These are phyloP conservation scores for Charadrius vociferus DNA, from an alignment of 2,113 vertebrate species.

Conservation along the genomic window DNA sequence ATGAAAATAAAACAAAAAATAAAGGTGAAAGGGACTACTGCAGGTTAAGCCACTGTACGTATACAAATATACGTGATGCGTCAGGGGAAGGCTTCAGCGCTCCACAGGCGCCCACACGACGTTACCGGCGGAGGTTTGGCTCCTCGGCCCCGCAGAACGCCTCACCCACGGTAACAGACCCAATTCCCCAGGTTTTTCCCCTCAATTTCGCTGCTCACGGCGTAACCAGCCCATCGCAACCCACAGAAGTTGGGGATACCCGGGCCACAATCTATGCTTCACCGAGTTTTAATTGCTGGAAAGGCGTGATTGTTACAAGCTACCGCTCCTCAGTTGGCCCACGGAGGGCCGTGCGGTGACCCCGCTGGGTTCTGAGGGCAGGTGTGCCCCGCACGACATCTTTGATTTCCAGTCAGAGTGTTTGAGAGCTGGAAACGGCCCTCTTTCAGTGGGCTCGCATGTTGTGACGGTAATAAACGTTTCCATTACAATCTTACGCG, in stretches of 20 bases:
- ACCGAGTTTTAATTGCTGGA: not conserved
- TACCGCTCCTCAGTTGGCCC: too few species aligned
- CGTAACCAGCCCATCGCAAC: too few species aligned
- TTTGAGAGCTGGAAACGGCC: too few species aligned
- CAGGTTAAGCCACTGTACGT: fast-evolving
- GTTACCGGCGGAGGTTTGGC: too few species aligned
- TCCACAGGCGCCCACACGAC: not conserved
- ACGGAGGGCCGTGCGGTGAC: fast-evolving
- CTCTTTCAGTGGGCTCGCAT: too few species aligned
- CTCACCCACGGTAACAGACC: too few species aligned
- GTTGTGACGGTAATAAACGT: fast-evolving
- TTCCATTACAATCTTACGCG: fast-evolving
- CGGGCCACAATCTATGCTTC: fast-evolving
- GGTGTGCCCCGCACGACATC: fast-evolving
- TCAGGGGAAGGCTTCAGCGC: not conserved
- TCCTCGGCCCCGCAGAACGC: fast-evolving
- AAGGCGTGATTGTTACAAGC: not conserved
- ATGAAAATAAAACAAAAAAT: not conserved
- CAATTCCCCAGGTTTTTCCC: not conserved
- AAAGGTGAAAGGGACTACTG: fast-evolving
- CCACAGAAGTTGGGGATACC: fast-evolving
- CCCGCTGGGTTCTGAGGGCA: too few species aligned
- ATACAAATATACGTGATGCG: fast-evolving
- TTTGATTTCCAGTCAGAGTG: not conserved
- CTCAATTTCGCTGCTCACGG: fast-evolving